These are phyloP conservation scores for Chaetorhynchus papuensis DNA, from an alignment of 2,113 vertebrate species.

Conservation along the genomic window DNA sequence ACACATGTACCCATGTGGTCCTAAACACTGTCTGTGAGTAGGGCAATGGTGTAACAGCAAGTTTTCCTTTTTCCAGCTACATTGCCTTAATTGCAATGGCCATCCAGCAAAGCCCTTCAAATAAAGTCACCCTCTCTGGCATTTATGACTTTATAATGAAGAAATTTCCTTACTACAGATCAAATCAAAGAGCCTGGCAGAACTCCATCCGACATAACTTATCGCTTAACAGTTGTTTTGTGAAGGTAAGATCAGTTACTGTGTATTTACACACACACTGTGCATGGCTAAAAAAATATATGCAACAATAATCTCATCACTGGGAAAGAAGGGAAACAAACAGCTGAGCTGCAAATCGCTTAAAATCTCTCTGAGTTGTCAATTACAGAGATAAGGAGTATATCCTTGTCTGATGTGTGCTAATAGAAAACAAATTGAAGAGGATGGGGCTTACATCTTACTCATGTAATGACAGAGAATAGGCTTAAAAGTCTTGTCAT, in stretches of 20 bases:
- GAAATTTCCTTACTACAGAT: constrained; percentile 94
- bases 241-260: constrained; percentile 81
- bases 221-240: constrained; percentile 97
- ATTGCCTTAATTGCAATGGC: constrained; percentile 98
- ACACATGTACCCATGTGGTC: background rate
- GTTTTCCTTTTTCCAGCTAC: constrained; percentile 80
- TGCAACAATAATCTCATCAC: background rate
- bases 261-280: background rate
- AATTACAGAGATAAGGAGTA: background rate
- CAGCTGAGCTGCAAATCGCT: background rate
- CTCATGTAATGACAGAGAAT: constrained; percentile 13
- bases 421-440: constrained; percentile 33
- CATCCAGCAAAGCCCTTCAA: constrained; percentile 94
- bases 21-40: background rate
- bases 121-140: constrained; percentile 91
- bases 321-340: background rate
- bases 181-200: constrained; percentile 97
- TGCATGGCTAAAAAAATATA: background rate
- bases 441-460: constrained; percentile 32
- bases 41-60: background rate
- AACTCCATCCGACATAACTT: constrained; percentile 98
- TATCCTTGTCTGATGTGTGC: constrained; percentile 7
- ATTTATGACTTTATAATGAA: constrained; percentile 99
- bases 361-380: constrained; percentile 2
- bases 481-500: constrained; percentile 33